Conservation (phyloP, 37 sponge, comb jelly and placozoan genomes). For the Spongilla lacustris region DNA sequence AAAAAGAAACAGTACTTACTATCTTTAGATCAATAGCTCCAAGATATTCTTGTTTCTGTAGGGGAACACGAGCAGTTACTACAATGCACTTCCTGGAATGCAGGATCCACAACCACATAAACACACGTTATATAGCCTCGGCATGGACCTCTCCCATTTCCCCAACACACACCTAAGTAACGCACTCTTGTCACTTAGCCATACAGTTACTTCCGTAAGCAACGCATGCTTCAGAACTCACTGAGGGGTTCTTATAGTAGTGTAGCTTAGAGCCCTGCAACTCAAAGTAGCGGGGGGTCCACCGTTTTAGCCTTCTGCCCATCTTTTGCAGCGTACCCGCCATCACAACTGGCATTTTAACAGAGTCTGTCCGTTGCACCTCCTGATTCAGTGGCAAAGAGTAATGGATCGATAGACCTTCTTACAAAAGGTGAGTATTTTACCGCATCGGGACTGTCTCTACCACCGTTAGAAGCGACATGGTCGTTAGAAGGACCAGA, state of each 20-base stretch:
- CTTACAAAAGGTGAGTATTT: no score
- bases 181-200: no score
- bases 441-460: no score
- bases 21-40: slow-evolving; percentile 67
- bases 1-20: background rate
- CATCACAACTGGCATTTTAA: background rate
- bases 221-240: slow-evolving; percentile 1
- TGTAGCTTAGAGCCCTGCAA: slow-evolving; percentile 68
- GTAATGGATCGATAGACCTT: no score
- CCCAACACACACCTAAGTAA: background rate
- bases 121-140: no score
- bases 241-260: slow-evolving; percentile 66
- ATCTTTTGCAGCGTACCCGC: slow-evolving; percentile 68
- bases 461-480: no score
- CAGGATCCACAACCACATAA: no score
- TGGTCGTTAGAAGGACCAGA: no score
- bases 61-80: background rate
- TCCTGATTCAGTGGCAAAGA: no score
- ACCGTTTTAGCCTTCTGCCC: slow-evolving; percentile 61
- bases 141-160: no score
- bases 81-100: no score
- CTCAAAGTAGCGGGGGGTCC: slow-evolving; percentile 79
- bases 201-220: background rate
- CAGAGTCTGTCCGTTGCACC: no score
- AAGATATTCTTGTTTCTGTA: slow-evolving; percentile 65